Evolutionary conservation across 2,888 invertebrate genomes (phyloP), one percentile per base, ranked within the genome.

Genomic region (Megamerina dolium): DNA sequence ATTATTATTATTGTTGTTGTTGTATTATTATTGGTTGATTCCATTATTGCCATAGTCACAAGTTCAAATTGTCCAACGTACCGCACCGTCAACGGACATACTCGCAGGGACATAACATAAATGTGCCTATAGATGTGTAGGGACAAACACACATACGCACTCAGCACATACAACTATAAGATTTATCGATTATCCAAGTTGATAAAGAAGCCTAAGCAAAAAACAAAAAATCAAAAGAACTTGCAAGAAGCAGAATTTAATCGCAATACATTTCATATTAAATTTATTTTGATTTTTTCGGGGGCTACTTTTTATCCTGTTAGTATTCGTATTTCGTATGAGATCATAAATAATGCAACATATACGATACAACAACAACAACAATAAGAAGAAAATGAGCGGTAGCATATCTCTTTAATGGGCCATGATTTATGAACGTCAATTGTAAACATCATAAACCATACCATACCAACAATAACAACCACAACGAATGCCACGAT

Each of bases 101-200:
- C n/a, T n/a, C n/a, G n/a, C n/a, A n/a, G n/a, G n/a, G n/a, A n/a
- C n/a, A n/a, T n/a, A n/a, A n/a, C n/a, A n/a, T n/a, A n/a, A n/a
- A n/a, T n/a, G n/a, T n/a, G n/a, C n/a, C n/a, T n/a, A n/a, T n/a
- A n/a, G n/a, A n/a, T n/a, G n/a, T n/a, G n/a, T n/a, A n/a, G n/a
- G n/a, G n/a, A n/a, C n/a, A n/a, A n/a, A n/a, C n/a, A n/a, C n/a
- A n/a, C n/a, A n/a, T n/a, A n/a, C n/a, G n/a, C n/a, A n/a, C n/a
- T n/a, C n/a, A n/a, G n/a, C n/a, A n/a, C n/a, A n/a, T n/a, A 14
- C 16, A 9, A 16, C 16, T 31, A 13, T 17, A 33, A 32, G 30
- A 34, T 38, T 43, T 43, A 38, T 43, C 43, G 43, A 43, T 43
- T 33, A 43, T 43, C 43, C 43, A 12, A 34, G 38, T 34, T 38